Base-by-base conservation (phyloP, 2,797 vertebrate genomes). In the Parauchenoglanis punctatus region DNA sequence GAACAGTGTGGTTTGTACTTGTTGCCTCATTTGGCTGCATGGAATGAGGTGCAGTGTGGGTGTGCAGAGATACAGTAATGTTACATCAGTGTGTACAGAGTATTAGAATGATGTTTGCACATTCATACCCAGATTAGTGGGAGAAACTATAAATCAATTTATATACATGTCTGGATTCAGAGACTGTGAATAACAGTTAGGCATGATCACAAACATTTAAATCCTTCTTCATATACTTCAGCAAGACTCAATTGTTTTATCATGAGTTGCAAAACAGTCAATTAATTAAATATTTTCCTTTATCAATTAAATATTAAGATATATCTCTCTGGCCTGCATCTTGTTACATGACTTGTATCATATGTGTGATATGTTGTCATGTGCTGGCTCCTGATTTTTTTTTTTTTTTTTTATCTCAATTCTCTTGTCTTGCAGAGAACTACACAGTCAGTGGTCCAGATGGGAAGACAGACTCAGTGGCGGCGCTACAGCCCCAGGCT, bases 381-480 rank as follows among this genome's bases (percentile, higher is more conserved):
- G 7, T 61, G 70, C 0, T 25, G 13, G 8, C 44, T 81, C 8
- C 13, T 28, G 4, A 31, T n/a, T 80, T 44, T 78, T 85, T 72
- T 77, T 2, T 18, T 59, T 17, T 28, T 28, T 52, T 44, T 44
- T 44, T 25, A 31, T 8, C 7, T 20, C 8, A 10, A 67, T 76
- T 18, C 13, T 85, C 3, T 61, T 70, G 4, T 58, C 20, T 87
- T 89, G 3, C 92, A 97, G 97, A 97, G 0, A 91, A 94, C 0
- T 97, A 96, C 90, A 92, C 96, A 0, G 95, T 93, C 78, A 95
- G 96, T 58, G 94, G 95, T 15, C 93, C 94, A 35, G 97, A 97
- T 90, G 96, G 95, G 89, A 97, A 97, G 83, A 95, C 96, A 0
- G 97, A 97, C 87, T 97, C 97, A 0, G 96, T 97, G 94, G 94